Evolutionary conservation across 2,888 invertebrate species (phyloP).

Genomic region (Carcina quercana): DNA sequence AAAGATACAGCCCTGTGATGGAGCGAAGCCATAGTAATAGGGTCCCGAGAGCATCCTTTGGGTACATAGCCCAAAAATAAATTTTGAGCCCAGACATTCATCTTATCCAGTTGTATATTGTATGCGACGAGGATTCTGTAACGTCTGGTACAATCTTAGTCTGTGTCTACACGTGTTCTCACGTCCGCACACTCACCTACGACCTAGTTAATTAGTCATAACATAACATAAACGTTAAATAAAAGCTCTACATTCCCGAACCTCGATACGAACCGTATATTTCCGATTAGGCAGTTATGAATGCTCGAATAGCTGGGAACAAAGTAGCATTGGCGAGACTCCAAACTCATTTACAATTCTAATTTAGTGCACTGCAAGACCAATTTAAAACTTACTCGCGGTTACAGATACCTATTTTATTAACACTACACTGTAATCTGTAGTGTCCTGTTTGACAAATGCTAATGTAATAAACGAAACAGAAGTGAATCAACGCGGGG

Average conservation of each 20-base stretch:
- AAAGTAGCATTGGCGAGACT: slow-evolving; percentile 60
- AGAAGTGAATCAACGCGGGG: slow-evolving; percentile 30
- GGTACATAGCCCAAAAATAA: too few relatives aligned
- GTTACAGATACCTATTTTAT: slow-evolving; percentile 19
- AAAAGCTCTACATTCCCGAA: slow-evolving; percentile 12
- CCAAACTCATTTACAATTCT: slow-evolving; percentile 60
- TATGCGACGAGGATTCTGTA: too few relatives aligned
- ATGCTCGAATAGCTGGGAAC: slow-evolving; percentile 46
- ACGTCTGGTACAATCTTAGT: too few relatives aligned
- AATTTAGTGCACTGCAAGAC: slow-evolving; percentile 51
- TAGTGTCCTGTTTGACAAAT: slow-evolving; percentile 32
- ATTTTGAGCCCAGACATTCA: too few relatives aligned
- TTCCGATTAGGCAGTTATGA: slow-evolving; percentile 46
- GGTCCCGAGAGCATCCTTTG: too few relatives aligned
- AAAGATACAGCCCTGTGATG: too few relatives aligned
- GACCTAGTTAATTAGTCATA: slow-evolving; percentile 37
- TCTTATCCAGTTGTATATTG: too few relatives aligned
- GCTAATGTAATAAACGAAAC: slow-evolving; percentile 26
- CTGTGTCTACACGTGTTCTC: slow-evolving; percentile 40
- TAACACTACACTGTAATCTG: slow-evolving; percentile 23
- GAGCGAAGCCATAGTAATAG: too few relatives aligned
- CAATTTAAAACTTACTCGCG: slow-evolving; percentile 40
- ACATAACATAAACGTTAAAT: slow-evolving; percentile 10
- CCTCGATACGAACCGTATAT: slow-evolving; percentile 32
- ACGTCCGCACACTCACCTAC: slow-evolving; percentile 23